These are phyloP conservation scores for Lottia scabra DNA, from an alignment of 2,888 invertebrate genomes.

Conservation along the genomic window DNA sequence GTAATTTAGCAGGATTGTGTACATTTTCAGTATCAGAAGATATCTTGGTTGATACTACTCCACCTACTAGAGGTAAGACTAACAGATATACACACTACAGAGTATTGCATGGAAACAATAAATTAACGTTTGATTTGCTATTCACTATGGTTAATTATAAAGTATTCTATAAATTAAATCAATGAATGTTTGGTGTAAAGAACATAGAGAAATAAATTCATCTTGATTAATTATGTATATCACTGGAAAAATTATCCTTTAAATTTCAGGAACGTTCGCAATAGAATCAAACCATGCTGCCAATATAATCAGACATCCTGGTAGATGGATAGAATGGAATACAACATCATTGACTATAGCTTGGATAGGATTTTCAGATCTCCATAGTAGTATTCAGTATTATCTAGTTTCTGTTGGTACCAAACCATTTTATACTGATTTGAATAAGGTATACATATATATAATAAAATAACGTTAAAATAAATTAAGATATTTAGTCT, in stretches of 20 bases:
- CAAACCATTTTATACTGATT: constrained; percentile 24
- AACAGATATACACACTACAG: no score
- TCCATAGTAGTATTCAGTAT: constrained; percentile 29
- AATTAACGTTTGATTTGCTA: no score
- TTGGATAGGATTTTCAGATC: constrained; percentile 38
- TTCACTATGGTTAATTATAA: no score
- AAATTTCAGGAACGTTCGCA: constrained; percentile 32
- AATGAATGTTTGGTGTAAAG: no score
- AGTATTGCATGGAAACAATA: no score
- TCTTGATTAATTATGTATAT: no score
- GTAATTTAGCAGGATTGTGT: constrained; percentile 40
- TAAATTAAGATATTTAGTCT: no score
- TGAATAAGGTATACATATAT: constrained; percentile 26
- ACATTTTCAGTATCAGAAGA: constrained; percentile 16
- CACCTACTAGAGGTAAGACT: constrained; percentile 22
- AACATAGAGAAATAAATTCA: no score
- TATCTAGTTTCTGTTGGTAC: constrained; percentile 34
- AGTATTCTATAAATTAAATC: no score
- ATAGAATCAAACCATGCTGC: constrained; percentile 29
- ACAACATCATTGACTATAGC: constrained; percentile 22
- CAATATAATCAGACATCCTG: constrained; percentile 7
- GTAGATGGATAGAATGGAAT: neutral
- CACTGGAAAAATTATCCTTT: no score
- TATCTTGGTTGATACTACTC: constrained; percentile 26
- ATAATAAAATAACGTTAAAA: no score